Evolutionary conservation across 2,113 vertebrate genomes (phyloP), one percentile per base, ranked within the genome.

Genomic region (Nycticebus coucang): DNA sequence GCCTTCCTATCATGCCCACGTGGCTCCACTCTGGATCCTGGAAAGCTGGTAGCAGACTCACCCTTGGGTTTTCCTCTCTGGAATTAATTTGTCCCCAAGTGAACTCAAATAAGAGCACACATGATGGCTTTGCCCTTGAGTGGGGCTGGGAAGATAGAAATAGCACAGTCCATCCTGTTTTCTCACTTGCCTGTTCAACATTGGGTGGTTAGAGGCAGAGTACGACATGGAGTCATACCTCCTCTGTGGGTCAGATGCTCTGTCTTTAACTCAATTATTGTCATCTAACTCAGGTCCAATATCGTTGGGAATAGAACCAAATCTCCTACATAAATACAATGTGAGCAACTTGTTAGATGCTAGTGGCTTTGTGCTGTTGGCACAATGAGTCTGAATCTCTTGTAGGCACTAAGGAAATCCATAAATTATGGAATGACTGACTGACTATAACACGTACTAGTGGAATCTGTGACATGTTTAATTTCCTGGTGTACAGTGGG

Each of bases 21-120:
- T 45, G 30, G 86, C 72, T 66, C 90, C 13, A 35, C 7, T 1
- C 17, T n/a, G 59, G 68, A 57, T 91, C 87, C 94, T 93, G 91
- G 85, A 93, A n/a, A 92, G 86, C 69, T 89, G 88, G 81, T 91
- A 72, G 72, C 19, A 60, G 60, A 24, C 64, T 81, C 21, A 11
- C 19, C 78, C 53, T 74, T 35, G 13, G 26, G 53, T 75, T 92
- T 92, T 94, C 74, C 81, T 86, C 74, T 72, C 87, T 93, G 91
- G 62, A 89, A 85, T 85, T 75, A 71, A 91, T 87, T 80, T 91
- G 91, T 97, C 93, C 96, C 45, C 50, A 84, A 37, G 74, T 96
- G 93, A 97, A 96, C 91, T 91, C 81, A 24, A 74, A 71, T 86
- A 53, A 86, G 79, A 66, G 87, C 26, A 11, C 37, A 37, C 35